Conservation (phyloP, 2,888 invertebrate species). For the Nymphalis polychloros region DNA sequence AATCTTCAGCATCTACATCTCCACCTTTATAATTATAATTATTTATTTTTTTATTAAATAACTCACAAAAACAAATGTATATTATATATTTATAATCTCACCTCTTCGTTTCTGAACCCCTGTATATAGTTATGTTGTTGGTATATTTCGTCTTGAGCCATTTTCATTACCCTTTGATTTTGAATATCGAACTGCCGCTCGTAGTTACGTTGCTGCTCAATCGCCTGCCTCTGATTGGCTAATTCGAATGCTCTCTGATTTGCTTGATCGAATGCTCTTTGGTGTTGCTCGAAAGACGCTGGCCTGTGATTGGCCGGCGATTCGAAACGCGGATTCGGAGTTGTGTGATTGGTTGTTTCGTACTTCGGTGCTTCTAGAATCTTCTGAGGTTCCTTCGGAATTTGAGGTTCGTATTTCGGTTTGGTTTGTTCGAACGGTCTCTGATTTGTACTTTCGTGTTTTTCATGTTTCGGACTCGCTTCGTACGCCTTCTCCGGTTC, state of each 20-base stretch:
- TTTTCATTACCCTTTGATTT: conserved; percentile 38
- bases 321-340: conserved; percentile 5
- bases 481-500: conserved; percentile 37
- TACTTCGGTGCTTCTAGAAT: conserved; percentile 12
- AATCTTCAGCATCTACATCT: no score
- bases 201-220: conserved; percentile 37
- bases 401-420: neutral
- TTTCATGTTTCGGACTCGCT: conserved; percentile 16
- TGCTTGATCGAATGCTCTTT: conserved; percentile 34
- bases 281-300: neutral
- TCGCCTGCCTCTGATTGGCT: conserved; percentile 28
- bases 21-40: no score
- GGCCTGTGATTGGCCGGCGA: conserved; percentile 16
- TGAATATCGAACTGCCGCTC: conserved; percentile 37
- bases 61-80: neutral
- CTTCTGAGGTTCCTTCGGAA: conserved; percentile 9
- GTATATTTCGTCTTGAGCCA: conserved; percentile 30
- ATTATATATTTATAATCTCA: conserved; percentile 29
- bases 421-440: conserved; percentile 9
- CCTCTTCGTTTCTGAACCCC: conserved; percentile 57
- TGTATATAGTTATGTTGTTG: conserved; percentile 49
- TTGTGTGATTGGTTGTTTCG: conserved; percentile 19
- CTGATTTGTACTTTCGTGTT: conserved; percentile 29
- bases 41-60: no score
- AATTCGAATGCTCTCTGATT: conserved; percentile 47